phyloP scores from a whole-genome alignment of 1,140 invertebrate species.

The Trichomalopsis sarcophagae region DNA sequence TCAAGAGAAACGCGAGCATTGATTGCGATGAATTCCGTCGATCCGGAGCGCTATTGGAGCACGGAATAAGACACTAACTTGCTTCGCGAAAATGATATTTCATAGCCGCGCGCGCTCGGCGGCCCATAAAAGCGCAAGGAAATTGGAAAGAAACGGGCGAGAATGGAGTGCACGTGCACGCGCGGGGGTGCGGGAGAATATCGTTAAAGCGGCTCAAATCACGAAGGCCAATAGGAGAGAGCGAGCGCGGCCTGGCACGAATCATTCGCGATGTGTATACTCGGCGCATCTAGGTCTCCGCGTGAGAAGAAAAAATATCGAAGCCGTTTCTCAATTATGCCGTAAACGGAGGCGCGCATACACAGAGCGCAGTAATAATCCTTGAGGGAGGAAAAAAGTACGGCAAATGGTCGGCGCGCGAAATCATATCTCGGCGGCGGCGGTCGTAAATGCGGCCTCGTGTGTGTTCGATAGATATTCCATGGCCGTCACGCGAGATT shows the following conservation, averaged over 20 bases:
- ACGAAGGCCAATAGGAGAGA: neutral
- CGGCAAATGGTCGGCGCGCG: neutral
- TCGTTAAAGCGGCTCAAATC: conserved; percentile 16
- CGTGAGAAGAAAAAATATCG: neutral
- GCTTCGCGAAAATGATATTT: neutral
- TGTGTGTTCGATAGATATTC: conserved; percentile 68
- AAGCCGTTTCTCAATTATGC: neutral
- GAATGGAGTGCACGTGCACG: neutral
- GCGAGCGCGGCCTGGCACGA: conserved; percentile 36
- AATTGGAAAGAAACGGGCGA: conserved; percentile 37
- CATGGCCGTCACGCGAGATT: conserved; percentile 73
- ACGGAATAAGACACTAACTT: no score
- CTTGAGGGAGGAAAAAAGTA: neutral
- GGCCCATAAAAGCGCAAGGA: neutral
- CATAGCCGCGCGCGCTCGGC: neutral
- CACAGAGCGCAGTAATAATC: neutral
- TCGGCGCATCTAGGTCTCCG: neutral
- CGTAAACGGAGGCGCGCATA: neutral
- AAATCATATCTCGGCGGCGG: conserved; percentile 5
- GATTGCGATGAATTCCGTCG: no score
- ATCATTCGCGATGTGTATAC: neutral
- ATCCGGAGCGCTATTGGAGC: no score
- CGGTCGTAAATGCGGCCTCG: conserved; percentile 22
- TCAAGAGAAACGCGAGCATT: neutral
- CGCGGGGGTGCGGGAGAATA: neutral